Conservation (phyloP, 2,888 invertebrate species). For the Protophormia terraenovae region DNA sequence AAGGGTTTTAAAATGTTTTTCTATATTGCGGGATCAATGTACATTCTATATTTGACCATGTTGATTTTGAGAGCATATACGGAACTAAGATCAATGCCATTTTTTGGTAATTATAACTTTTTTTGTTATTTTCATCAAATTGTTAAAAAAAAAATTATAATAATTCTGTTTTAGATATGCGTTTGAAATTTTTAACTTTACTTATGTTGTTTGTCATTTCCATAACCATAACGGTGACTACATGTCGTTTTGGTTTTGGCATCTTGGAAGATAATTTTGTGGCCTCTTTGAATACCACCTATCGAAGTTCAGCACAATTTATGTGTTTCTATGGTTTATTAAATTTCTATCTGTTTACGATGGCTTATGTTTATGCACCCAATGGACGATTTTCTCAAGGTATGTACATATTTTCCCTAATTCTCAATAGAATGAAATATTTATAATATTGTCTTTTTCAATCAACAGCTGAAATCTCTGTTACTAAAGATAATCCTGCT, state of each 20-base stretch:
- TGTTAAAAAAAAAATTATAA: too few relatives aligned
- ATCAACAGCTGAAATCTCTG: conserved; percentile 87
- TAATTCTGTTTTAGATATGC: conserved; percentile 86
- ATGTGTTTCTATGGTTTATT: conserved; percentile 96
- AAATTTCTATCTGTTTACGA: conserved; percentile 95
- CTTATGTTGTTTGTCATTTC: conserved; percentile 91
- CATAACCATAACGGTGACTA: conserved; percentile 88
- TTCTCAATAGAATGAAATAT: not conserved
- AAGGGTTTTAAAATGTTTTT: conserved; percentile 96
- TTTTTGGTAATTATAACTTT: conserved; percentile 89
- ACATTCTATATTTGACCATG: conserved; percentile 91
- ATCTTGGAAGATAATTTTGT: conserved; percentile 97
- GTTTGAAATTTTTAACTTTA: conserved; percentile 94
- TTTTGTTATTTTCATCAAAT: too few relatives aligned
- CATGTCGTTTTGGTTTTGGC: conserved; percentile 92
- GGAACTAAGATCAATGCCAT: conserved; percentile 97
- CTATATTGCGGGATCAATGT: conserved; percentile 91
- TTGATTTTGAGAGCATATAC: conserved; percentile 95
- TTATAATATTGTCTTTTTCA: not conserved
- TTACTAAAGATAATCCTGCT: conserved; percentile 98
- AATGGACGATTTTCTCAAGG: conserved; percentile 91
- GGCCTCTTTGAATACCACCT: conserved; percentile 91
- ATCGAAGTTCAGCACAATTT: conserved; percentile 96
- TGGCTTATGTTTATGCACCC: conserved; percentile 97
- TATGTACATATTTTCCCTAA: conserved; percentile 81